Evolutionary conservation across 37 sponge, comb jelly and placozoan genomes (phyloP), one percentile per base, ranked within the genome.

Genomic region (Cliona cf. orientalis): DNA sequence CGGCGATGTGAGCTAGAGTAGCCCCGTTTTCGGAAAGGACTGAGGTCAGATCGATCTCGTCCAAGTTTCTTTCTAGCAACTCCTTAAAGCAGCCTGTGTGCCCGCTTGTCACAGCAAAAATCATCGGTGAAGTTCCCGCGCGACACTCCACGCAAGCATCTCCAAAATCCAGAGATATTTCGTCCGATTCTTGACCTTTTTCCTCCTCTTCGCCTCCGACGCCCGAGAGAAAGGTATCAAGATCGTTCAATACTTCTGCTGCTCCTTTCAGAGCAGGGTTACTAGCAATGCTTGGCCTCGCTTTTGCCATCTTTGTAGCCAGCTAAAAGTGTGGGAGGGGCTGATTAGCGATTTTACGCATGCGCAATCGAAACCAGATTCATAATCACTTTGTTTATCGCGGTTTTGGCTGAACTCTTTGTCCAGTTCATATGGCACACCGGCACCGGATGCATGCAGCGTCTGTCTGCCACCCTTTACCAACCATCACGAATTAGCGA

Each of bases 1-100:
- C 91, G 40, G 91, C 91, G 38, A 92, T 64, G 70, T 96, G 96
- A 0, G 81, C 90, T 19, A 88, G 60, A 2, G 90, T 89, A 2
- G 82, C 86, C 21, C 91, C 95, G 35, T 87, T 83, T 1, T 61
- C 66, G 29, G 79, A 45, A 29, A 60, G 46, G 3, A 73, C 60
- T 19, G 58, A 62, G 21, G 74, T 43, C 2, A 90, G 35, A 26
- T 82, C 74, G 7, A 65, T 21, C 41, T 71, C 32, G 1, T 33
- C 58, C 34, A 34, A 57, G 1, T 59, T 37, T 5, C 40, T 25
- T 0, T n/a, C 11, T 3, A 92, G 76, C 5, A 86, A 71, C 49
- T 75, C 84, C 55, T 69, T 73, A 53, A 92, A 67, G 57, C 93
- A 92, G 34, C 61, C 65, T 31, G 35, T 72, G 79, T 91, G 91